Conservation (phyloP, 1,140 invertebrate genomes). For the Plectrocnemia conspersa region DNA sequence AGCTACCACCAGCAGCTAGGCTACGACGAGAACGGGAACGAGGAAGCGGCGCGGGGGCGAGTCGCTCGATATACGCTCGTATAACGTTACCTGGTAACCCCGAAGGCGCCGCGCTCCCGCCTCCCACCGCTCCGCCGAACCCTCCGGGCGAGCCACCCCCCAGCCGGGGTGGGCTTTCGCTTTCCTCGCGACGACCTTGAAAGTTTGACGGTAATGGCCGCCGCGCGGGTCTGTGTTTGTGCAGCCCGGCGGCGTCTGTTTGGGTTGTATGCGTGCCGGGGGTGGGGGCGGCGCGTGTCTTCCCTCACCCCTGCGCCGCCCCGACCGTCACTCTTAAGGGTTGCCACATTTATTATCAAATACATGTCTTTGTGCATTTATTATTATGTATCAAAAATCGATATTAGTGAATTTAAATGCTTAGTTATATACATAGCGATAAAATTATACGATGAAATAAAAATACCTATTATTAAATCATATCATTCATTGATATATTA, state of each 20-base stretch:
- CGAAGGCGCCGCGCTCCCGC: conserved; percentile 20
- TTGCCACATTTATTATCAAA: too few relatives aligned
- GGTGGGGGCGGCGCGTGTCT: conserved; percentile 12
- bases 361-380: conserved; percentile 14
- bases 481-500: too few relatives aligned
- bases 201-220: conserved; percentile 35
- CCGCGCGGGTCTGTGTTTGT: conserved; percentile 13
- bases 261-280: conserved; percentile 14
- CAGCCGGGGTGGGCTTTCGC: conserved; percentile 20
- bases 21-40: not conserved
- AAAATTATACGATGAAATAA: too few relatives aligned
- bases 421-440: too few relatives aligned
- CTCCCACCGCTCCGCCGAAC: not conserved
- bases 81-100: conserved; percentile 36
- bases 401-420: too few relatives aligned
- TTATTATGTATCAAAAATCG: too few relatives aligned
- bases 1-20: too few relatives aligned
- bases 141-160: not conserved
- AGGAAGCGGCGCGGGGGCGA: conserved; percentile 1
- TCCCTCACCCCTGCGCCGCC: conserved; percentile 5
- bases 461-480: too few relatives aligned
- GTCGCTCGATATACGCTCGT: conserved; percentile 31
- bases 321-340: too few relatives aligned
- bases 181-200: conserved; percentile 35
- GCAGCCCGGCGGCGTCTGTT: conserved; percentile 11